phyloP scores from a whole-genome alignment of 1,140 invertebrate genomes.

The Coboldia fuscipes region DNA sequence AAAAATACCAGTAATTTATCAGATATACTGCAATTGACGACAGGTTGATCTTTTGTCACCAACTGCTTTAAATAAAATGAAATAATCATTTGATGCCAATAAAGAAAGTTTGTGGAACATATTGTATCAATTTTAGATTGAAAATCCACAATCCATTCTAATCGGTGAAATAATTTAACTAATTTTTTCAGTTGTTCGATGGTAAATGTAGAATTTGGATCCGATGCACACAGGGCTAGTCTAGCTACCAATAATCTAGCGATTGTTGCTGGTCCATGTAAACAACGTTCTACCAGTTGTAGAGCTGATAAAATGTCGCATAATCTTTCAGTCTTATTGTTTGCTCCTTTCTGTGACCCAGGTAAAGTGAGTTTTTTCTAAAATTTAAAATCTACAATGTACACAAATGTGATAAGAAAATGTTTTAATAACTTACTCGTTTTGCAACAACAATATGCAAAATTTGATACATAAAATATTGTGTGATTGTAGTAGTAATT shows the following conservation, averaged over 20 bases:
- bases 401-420: slow-evolving; percentile 6
- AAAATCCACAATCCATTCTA: slow-evolving; percentile 37
- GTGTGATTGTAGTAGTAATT: slow-evolving; percentile 39
- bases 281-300: slow-evolving; percentile 42
- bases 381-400: slow-evolving; percentile 2
- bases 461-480: slow-evolving; percentile 43
- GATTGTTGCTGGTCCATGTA: slow-evolving; percentile 44
- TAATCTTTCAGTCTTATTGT: slow-evolving; percentile 27
- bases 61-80: slow-evolving; percentile 44
- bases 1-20: slow-evolving; percentile 8
- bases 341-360: neutral
- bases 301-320: slow-evolving; percentile 48
- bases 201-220: slow-evolving; percentile 28
- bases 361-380: slow-evolving; percentile 6
- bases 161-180: slow-evolving; percentile 30
- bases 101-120: slow-evolving; percentile 56
- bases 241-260: slow-evolving; percentile 38
- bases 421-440: slow-evolving; percentile 23
- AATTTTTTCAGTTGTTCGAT: slow-evolving; percentile 29
- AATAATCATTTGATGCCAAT: slow-evolving; percentile 59
- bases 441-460: slow-evolving; percentile 31
- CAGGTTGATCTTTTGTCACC: slow-evolving; percentile 3
- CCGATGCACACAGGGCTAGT: slow-evolving; percentile 39
- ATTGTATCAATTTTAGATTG: slow-evolving; percentile 31
- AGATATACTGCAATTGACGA: slow-evolving; percentile 6